Evolutionary conservation across 2,113 vertebrate species (phyloP), one percentile per base, ranked within the genome.

Genomic region (Paracanthobrama guichenoti): DNA sequence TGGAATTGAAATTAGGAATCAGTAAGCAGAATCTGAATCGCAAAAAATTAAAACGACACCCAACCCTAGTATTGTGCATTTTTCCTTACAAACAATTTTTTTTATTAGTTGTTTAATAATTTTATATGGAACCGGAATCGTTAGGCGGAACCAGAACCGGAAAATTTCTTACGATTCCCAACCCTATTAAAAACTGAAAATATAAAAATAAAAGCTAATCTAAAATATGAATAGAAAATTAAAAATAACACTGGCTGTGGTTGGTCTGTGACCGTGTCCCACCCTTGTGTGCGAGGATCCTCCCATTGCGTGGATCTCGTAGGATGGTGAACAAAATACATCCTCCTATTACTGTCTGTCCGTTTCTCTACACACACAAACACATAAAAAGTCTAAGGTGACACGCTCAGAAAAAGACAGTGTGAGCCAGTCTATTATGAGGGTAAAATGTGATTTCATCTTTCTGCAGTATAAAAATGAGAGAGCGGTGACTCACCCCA

Each of bases 321-420:
- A 42, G 97, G 95, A 88, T 99, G 98, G 89, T 99, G 98, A 89
- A 99, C 98, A 93, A 98, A 99, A 93, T 99, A 99, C 16, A 99
- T 96, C 94, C 98, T 95, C 88, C 98, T 97, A n/a, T 98, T 99
- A 86, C 92, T 95, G 90, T 99, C 98, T 0, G 97, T 99, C 93
- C 98, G 96, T 86, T 99, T 99, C 89, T 99, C 98, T 99, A 35
- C 14, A 69, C 22, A 78, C 16, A 85, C 55, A 71, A 55, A 8
- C 18, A 55, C 16, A 53, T n/a, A n/a, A 18, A 7, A 20, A 55
- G 18, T 20, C 0, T 0, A 53, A 2, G 50, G 4, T 53, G 50
- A 53, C 31, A 77, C 3, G n/a, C 26, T 77, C 22, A 72, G 46
- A 5, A 16, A 73, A 46, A 55, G 31, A 31, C 26, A 13, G 75